Percentiles rank a stretch among this genome's conserved stretches.
Conservation (phyloP, 2,888 invertebrate species). For the Cheilosia vernalis region DNA sequence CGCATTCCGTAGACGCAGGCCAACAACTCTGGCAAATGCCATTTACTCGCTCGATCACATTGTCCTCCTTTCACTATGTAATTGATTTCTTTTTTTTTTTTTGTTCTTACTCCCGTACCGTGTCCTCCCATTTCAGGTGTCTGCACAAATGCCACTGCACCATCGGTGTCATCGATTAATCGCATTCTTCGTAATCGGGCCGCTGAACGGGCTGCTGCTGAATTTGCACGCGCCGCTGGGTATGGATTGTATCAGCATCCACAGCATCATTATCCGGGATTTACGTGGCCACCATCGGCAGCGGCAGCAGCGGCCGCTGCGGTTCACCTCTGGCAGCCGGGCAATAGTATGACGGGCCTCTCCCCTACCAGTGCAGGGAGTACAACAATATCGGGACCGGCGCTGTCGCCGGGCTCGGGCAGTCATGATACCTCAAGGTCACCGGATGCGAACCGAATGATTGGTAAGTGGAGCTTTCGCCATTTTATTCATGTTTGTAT, state of each 20-base stretch:
- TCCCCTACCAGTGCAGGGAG: constrained; percentile 84
- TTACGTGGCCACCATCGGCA: constrained; percentile 84
- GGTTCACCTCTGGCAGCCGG: constrained; percentile 86
- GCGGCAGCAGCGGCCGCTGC: constrained; percentile 78
- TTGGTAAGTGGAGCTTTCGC: constrained; percentile 78
- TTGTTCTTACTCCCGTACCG: not conserved
- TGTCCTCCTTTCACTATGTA: constrained; percentile 67
- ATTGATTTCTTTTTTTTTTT: constrained; percentile 15
- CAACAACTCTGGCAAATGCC: constrained; percentile 56
- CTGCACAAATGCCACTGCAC: constrained; percentile 97
- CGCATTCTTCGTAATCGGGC: constrained; percentile 97
- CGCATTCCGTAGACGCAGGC: constrained; percentile 62
- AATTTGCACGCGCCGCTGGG: constrained; percentile 96
- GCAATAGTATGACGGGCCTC: constrained; percentile 84
- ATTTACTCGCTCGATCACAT: constrained; percentile 12
- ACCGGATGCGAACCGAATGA: constrained; percentile 82
- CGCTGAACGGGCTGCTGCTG: constrained; percentile 97
- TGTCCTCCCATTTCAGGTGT: constrained; percentile 87
- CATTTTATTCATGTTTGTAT: no score
- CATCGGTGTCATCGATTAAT: constrained; percentile 98
- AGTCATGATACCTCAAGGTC: constrained; percentile 82
- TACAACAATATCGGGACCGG: constrained; percentile 85
- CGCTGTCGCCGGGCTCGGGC: constrained; percentile 85
- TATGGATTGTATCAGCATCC: constrained; percentile 92
- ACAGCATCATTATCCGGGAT: constrained; percentile 87